A percentile compares a stretch with the other conserved stretches of the same genome.
These are phyloP conservation scores for Gambusia holbrooki DNA, from an alignment of 2,113 vertebrate species.

Conservation along the genomic window DNA sequence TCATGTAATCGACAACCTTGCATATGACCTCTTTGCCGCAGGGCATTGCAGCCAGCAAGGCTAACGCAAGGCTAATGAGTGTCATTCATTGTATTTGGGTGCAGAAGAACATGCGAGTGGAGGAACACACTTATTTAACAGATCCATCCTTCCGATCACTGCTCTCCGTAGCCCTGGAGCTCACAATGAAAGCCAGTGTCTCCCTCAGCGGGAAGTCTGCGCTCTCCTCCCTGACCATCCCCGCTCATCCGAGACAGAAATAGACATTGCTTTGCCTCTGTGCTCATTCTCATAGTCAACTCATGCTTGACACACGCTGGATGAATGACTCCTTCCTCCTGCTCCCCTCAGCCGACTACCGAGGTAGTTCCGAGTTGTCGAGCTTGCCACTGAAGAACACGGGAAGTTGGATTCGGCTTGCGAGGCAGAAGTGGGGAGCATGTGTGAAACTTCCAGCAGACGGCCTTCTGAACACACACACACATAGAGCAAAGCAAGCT, in stretches of 20 bases:
- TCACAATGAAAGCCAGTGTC: slow-evolving; percentile 70
- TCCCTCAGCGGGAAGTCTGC: slow-evolving; percentile 65
- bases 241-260: slow-evolving; percentile 72
- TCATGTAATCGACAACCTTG: slow-evolving; percentile 74
- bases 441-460: slow-evolving; percentile 53
- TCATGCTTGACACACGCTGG: slow-evolving; percentile 69
- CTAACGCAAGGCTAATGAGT: slow-evolving; percentile 78
- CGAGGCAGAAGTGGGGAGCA: slow-evolving; percentile 11
- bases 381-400: slow-evolving; percentile 64
- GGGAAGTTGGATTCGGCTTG: slow-evolving; percentile 49
- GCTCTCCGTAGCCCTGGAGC: slow-evolving; percentile 69
- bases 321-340: slow-evolving; percentile 71
- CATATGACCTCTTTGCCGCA: slow-evolving; percentile 63
- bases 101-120: slow-evolving; percentile 41
- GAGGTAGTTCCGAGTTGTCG: slow-evolving; percentile 70
- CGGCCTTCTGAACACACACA: slow-evolving; percentile 34
- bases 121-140: slow-evolving; percentile 54
- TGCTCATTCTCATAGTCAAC: slow-evolving; percentile 74
- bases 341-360: slow-evolving; percentile 58
- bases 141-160: slow-evolving; percentile 77
- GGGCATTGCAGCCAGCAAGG: slow-evolving; percentile 71
- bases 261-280: slow-evolving; percentile 72
- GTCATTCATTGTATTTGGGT: slow-evolving; percentile 71
- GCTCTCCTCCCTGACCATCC: slow-evolving; percentile 66
- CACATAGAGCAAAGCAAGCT: slow-evolving; percentile 67